phyloP scores from a whole-genome alignment of 2,113 vertebrate genomes.

The Falco punctatus region DNA sequence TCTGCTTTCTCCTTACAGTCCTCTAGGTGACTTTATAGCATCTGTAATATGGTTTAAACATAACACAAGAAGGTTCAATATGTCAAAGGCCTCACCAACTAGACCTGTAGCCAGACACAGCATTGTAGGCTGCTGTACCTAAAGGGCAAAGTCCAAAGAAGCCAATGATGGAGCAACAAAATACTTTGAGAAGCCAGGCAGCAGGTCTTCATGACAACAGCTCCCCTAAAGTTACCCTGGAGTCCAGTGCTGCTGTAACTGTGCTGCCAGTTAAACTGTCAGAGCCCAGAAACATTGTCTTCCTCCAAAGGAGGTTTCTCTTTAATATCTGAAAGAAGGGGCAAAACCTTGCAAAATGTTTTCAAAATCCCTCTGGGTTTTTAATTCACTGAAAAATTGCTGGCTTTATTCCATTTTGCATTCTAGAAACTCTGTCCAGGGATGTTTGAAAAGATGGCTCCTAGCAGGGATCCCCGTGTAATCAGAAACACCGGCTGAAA shows the following conservation, averaged over 20 bases:
- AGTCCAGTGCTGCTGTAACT: not conserved
- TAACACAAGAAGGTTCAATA: not conserved
- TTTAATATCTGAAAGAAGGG: not conserved
- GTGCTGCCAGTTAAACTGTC: not conserved
- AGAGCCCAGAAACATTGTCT: not conserved
- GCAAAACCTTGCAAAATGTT: not conserved
- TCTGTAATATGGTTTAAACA: not conserved
- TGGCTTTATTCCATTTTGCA: not conserved
- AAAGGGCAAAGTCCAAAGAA: not conserved
- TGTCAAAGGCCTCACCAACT: not conserved
- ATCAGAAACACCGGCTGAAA: not conserved
- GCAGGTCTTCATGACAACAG: not conserved
- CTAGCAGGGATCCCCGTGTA: not conserved
- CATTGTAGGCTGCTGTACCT: not conserved
- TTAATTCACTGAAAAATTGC: not conserved
- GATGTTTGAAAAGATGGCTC: not conserved
- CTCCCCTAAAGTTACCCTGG: not conserved
- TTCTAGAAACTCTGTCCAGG: not conserved
- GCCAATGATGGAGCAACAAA: not conserved
- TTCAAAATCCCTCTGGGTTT: not conserved
- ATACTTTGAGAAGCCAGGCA: not conserved
- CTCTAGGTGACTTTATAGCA: not conserved
- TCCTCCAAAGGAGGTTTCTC: not conserved
- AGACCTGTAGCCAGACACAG: no score
- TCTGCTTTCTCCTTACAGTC: not conserved